Evolutionary conservation across 2,797 vertebrate species (phyloP).

Genomic region (Anguilla pacifica): DNA sequence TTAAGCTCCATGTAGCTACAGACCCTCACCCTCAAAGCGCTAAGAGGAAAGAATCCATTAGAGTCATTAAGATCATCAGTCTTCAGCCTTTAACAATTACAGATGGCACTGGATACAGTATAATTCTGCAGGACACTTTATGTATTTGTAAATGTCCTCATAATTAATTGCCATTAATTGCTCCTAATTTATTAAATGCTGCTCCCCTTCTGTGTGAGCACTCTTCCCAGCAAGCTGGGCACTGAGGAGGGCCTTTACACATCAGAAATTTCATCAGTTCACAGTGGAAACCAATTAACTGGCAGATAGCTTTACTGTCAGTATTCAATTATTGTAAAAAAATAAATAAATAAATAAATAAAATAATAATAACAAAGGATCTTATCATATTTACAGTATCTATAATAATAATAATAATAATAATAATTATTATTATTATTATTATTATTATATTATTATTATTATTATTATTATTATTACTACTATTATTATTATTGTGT

Average conservation of each 20-base stretch:
- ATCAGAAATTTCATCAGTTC: neutral
- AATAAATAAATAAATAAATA: too few species aligned
- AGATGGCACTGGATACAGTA: neutral
- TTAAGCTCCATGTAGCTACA: neutral
- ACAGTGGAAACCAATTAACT: neutral
- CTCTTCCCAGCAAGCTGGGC: neutral
- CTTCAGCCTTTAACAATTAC: neutral
- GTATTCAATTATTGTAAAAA: too few species aligned
- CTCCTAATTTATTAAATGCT: neutral
- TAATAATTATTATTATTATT: too few species aligned
- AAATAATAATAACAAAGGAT: too few species aligned
- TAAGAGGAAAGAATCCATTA: neutral
- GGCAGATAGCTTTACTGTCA: neutral
- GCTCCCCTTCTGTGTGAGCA: neutral
- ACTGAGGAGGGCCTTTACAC: neutral
- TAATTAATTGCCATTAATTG: neutral
- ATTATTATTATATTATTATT: too few species aligned
- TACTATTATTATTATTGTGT: too few species aligned
- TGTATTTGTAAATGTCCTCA: neutral
- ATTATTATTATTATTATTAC: too few species aligned
- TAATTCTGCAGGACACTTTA: neutral
- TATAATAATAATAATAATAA: too few species aligned
- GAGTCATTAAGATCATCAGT: neutral
- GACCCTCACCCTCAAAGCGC: neutral
- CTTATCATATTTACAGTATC: too few species aligned